Base-by-base conservation (phyloP, 2,888 invertebrate species). In the Scelioninae gen. 1 region DNA sequence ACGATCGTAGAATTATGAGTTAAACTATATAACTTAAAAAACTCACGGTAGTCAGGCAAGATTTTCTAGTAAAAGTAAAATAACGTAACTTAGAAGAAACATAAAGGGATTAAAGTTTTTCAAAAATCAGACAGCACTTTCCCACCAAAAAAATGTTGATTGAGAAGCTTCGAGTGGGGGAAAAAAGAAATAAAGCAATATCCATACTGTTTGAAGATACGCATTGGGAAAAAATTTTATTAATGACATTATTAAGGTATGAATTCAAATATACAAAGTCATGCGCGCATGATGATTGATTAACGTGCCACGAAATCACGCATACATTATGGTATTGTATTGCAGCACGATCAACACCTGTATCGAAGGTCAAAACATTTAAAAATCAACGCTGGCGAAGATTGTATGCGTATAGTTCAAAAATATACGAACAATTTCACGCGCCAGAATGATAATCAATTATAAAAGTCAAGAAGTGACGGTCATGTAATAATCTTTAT, bases 171-270 rank as follows among this genome's bases (percentile, higher is more conserved):
- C 9, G 65, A 38, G 43, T 65, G 38, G 34, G 32, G 47, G 47
- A 58, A 76, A 58, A 76, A 79, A 58, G 49, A 79, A 72, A 79
- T 79, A 72, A 66, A 74, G 68, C 72, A 68, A 74, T 60, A n/a
- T 51, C 34, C 45, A 60, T 58, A 56, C 56, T 45, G 45, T 66
- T 60, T 79, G 72, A 72, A 66, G 60, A 40, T 45, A 47, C 40
- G 47, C 60, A 66, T 51, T 51, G 65, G 40, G 69, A 76, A 81
- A 81, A 81, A 76, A 81, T 38, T 77, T 78, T 82, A 82, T 82
- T 82, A 82, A 82, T 82, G 82, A 78, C 78, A 69, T 74, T 82
- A 82, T 82, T 82, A 82, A 68, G 53, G 72, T 63, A 69, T 82
- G 74, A 74, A 82, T 82, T 75, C 69, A 69, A 82, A 82, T 78